These are phyloP conservation scores for Oscheius sp. DNA, from an alignment of 2,888 invertebrate species.

Conservation along the genomic window DNA sequence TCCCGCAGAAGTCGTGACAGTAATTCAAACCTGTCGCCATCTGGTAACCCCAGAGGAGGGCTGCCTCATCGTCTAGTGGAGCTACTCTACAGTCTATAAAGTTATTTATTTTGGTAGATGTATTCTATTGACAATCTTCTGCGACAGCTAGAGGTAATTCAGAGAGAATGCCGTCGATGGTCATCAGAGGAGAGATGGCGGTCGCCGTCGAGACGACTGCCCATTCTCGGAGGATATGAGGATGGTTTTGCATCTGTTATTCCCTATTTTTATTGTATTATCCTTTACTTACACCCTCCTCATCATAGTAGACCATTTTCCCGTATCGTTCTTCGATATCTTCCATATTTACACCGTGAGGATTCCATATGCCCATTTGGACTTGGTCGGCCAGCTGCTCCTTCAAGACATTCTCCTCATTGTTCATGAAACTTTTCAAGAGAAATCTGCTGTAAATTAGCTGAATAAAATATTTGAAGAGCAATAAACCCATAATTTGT, in stretches of 20 bases:
- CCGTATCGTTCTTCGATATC: constrained; percentile 8
- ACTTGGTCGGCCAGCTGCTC: not conserved
- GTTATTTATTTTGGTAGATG: not conserved
- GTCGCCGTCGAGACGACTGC: not conserved
- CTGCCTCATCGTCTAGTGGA: not conserved
- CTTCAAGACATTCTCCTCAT: not conserved
- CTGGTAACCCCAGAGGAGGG: constrained; percentile 14
- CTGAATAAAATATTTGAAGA: no score
- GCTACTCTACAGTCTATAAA: not conserved
- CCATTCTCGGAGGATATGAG: not conserved
- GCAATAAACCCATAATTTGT: no score
- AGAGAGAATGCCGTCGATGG: not conserved
- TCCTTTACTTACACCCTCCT: not conserved
- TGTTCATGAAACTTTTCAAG: not conserved
- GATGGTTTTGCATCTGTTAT: constrained; percentile 3
- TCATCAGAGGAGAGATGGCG: not conserved
- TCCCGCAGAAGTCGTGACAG: not conserved
- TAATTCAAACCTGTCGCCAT: constrained; percentile 6
- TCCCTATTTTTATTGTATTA: not conserved
- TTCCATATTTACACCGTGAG: not conserved
- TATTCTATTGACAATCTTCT: no score
- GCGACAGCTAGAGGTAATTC: not conserved
- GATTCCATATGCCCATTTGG: constrained; percentile 5
- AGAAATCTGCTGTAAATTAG: not conserved
- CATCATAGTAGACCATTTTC: not conserved